These are phyloP conservation scores for Arizona elegans DNA, from an alignment of 2,113 vertebrate species.

Conservation along the genomic window DNA sequence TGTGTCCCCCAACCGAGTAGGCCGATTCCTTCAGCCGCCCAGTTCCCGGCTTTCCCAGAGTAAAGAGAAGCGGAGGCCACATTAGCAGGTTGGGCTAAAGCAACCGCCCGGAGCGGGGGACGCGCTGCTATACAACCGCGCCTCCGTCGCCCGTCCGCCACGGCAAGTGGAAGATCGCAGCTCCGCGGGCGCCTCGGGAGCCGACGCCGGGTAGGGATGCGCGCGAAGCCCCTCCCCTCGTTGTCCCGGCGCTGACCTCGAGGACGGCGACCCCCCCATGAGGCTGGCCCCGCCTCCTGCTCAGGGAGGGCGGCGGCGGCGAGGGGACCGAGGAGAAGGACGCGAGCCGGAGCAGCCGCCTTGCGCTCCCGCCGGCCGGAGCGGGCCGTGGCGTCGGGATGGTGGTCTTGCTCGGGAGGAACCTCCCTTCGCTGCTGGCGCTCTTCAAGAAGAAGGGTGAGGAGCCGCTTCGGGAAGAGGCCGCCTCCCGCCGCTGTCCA, in stretches of 20 bases:
- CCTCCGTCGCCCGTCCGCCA: not conserved
- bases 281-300: not conserved
- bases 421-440: constrained; percentile 78
- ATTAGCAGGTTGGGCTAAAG: not conserved
- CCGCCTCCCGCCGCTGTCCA: not conserved
- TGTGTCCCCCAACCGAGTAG: not conserved
- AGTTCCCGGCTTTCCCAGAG: not conserved
- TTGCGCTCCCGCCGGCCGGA: not conserved
- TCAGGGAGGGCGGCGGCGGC: not conserved
- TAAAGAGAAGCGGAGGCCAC: fast-evolving
- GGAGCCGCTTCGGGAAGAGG: not conserved
- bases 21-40: not conserved
- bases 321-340: not conserved
- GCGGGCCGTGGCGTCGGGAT: constrained; percentile 62
- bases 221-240: not conserved
- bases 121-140: fast-evolving
- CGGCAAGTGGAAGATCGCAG: not conserved
- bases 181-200: not conserved
- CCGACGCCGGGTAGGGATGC: not conserved
- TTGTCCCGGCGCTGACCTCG: not conserved
- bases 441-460: constrained; percentile 80
- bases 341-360: not conserved
- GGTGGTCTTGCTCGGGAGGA: constrained; percentile 89
- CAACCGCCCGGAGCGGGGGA: not conserved
- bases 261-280: not conserved